phyloP scores from a whole-genome alignment of 2,888 invertebrate species.

The Drosophila rellima region DNA sequence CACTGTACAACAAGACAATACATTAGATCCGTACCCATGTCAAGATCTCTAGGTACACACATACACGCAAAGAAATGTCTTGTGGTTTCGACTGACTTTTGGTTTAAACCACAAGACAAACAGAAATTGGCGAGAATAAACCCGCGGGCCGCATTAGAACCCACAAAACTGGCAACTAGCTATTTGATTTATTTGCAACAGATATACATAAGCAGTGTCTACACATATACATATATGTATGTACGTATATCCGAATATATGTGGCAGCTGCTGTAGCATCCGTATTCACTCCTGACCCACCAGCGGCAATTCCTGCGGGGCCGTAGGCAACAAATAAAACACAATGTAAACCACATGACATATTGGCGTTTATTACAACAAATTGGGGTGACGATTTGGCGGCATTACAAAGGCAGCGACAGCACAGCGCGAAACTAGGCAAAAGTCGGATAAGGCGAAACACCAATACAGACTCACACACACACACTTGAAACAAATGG shows the following conservation, averaged over 20 bases:
- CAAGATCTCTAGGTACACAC: slow-evolving; percentile 42
- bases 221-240: slow-evolving; percentile 15
- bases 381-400: slow-evolving; percentile 81
- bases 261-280: slow-evolving; percentile 40
- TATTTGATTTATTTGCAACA: slow-evolving; percentile 74
- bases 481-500: slow-evolving; percentile 54
- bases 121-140: slow-evolving; percentile 41
- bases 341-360: slow-evolving; percentile 74
- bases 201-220: slow-evolving; percentile 53
- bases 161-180: slow-evolving; percentile 62
- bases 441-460: slow-evolving; percentile 67
- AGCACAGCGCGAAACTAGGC: slow-evolving; percentile 52
- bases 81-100: slow-evolving; percentile 45
- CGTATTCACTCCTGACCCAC: slow-evolving; percentile 16
- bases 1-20: slow-evolving; percentile 24
- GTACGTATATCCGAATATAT: slow-evolving; percentile 10
- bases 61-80: slow-evolving; percentile 16
- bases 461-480: slow-evolving; percentile 31
- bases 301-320: slow-evolving; percentile 20
- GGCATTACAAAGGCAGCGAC: slow-evolving; percentile 58
- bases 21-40: slow-evolving; percentile 48
- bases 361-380: slow-evolving; percentile 83
- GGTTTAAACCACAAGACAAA: slow-evolving; percentile 67
- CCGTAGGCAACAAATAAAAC: slow-evolving; percentile 53
- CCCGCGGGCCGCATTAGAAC: slow-evolving; percentile 64